Conservation (phyloP, 2,113 vertebrate genomes). For the Triplophysa dalaica region DNA sequence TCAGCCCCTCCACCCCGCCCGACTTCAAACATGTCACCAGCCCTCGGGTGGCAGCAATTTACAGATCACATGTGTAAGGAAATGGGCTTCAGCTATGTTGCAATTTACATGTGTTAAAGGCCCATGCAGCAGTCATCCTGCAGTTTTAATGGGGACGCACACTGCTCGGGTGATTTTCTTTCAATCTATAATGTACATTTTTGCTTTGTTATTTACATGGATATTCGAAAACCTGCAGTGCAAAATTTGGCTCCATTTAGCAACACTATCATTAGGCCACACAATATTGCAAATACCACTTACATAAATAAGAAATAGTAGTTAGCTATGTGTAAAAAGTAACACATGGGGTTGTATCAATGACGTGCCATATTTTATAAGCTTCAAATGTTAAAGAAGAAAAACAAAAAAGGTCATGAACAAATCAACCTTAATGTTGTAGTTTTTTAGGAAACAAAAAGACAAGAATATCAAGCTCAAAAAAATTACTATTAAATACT, state of each 20-base stretch:
- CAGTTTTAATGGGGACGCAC: slow-evolving; percentile 73
- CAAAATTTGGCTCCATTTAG: slow-evolving; percentile 19
- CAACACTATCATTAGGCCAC: slow-evolving; percentile 12
- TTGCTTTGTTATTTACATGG: slow-evolving; percentile 15
- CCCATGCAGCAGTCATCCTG: slow-evolving; percentile 68
- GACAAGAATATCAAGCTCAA: not conserved
- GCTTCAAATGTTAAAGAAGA: not conserved
- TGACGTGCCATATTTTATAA: not conserved
- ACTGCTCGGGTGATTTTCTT: slow-evolving; percentile 26
- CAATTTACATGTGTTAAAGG: slow-evolving; percentile 75
- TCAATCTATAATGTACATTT: slow-evolving; percentile 23
- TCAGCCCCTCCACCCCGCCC: slow-evolving; percentile 60
- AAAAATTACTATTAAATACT: not conserved
- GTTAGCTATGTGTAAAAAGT: not conserved
- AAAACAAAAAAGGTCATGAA: not conserved
- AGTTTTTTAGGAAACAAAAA: not conserved
- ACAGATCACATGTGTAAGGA: slow-evolving; percentile 76
- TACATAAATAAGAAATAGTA: slow-evolving; percentile 1
- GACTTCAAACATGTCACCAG: slow-evolving; percentile 59
- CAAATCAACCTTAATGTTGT: not conserved
- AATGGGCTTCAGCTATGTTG: slow-evolving; percentile 69
- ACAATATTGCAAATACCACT: not conserved
- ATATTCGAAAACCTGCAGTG: slow-evolving; percentile 60
- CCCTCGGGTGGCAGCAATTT: slow-evolving; percentile 79
- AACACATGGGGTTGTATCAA: not conserved